phyloP scores from a whole-genome alignment of 1,140 invertebrate species.

The Uloborus diversus region DNA sequence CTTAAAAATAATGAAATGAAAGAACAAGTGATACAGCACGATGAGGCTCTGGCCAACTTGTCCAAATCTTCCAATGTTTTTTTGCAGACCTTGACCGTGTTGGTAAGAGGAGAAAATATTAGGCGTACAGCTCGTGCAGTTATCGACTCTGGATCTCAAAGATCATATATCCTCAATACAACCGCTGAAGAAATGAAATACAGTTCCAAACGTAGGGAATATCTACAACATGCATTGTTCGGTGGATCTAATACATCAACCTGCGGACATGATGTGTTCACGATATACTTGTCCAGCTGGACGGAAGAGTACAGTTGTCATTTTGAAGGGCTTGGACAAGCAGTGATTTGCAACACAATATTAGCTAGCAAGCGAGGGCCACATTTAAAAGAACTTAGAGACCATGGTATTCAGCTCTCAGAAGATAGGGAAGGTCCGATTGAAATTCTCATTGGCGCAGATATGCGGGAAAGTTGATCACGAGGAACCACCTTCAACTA shows the following conservation, averaged over 20 bases:
- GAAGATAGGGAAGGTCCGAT: background rate
- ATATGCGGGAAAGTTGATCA: conserved; percentile 3
- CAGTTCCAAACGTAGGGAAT: background rate
- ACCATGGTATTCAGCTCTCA: no score
- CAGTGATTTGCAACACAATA: no score
- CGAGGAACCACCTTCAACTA: background rate
- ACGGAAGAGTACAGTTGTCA: no score
- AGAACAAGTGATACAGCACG: background rate
- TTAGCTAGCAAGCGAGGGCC: no score
- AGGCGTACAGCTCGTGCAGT: background rate
- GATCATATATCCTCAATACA: background rate
- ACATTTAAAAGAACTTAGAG: no score
- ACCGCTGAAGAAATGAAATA: background rate
- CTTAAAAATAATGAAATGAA: background rate
- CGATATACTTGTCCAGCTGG: background rate
- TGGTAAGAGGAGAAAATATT: background rate
- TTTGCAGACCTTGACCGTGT: conserved; percentile 5
- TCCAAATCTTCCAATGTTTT: background rate
- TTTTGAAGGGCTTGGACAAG: no score
- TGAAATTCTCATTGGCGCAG: conserved; percentile 3
- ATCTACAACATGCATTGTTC: background rate
- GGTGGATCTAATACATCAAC: background rate
- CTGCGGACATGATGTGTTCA: background rate
- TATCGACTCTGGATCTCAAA: background rate
- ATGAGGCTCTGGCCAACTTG: conserved; percentile 4